Evolutionary conservation across 2,888 invertebrate species (phyloP).

Genomic region (Cylloceria caligata): DNA sequence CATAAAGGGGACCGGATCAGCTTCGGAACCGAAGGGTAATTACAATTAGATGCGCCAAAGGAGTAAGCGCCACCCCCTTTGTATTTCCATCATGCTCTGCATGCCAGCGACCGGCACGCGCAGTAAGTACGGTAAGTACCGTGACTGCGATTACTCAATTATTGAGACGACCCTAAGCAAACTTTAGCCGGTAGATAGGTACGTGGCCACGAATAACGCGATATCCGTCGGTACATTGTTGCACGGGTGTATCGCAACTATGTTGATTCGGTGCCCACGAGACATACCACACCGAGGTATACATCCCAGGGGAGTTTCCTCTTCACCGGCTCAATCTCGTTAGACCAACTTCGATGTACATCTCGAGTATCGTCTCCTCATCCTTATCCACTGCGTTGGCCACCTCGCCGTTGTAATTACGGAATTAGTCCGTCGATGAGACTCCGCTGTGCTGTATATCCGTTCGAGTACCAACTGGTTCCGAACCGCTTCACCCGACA

Average conservation of each 20-base stretch:
- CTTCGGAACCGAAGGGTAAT: conserved; percentile 25
- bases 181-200: not conserved
- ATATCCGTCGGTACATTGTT: conserved; percentile 30
- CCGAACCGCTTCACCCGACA: not conserved
- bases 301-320: not conserved
- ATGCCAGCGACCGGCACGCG: too few species aligned
- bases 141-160: conserved; percentile 45
- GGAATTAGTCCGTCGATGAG: not conserved
- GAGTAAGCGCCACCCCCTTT: conserved; percentile 11
- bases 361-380: conserved; percentile 17
- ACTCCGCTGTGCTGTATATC: conserved; percentile 1
- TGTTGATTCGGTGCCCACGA: not conserved
- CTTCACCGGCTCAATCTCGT: conserved; percentile 11
- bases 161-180: conserved; percentile 38
- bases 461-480: not conserved
- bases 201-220: not conserved
- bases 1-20: not conserved
- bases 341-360: conserved; percentile 32
- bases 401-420: conserved; percentile 23
- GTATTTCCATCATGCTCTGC: conserved; percentile 5
- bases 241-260: not conserved
- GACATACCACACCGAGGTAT: conserved; percentile 1
- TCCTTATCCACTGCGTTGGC: conserved; percentile 15
- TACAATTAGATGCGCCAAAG: conserved; percentile 26
- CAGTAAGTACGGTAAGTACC: conserved; percentile 40